Base-by-base conservation (phyloP, 1,140 invertebrate genomes). In the Trigoniulus corallinus region DNA sequence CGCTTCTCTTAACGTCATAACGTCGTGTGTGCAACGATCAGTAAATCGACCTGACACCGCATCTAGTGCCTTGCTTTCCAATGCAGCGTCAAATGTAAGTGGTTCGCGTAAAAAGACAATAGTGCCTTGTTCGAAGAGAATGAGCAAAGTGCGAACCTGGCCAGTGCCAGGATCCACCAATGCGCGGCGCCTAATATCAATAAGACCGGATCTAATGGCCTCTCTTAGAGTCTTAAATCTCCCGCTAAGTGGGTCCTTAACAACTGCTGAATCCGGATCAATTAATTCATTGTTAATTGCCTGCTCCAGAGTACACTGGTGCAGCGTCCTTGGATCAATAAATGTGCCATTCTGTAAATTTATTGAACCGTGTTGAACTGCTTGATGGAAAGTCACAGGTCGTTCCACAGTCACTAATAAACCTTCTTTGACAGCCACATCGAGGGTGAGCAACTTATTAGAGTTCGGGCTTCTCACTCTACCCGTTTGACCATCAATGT, bases 201-300 rank as follows among this genome's bases (percentile, higher is more conserved):
- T 71, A 3, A 80, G 65, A 46, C 77, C 77, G 57, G 81, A 75
- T 51, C 72, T 70, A 20, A 87, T 74, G 25, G 82, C 86, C 61
- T 78, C 68, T 53, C 75, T 69, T 10, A 92, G 66, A 22, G 75
- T 77, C 55, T 81, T 68, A 60, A 84, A 86, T 60, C 76, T 74
- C 54, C 80, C 81, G 50, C 75, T 81, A 53, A 74, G 71, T 13
- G 84, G 79, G 65, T 91, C 80, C 68, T 80, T 82, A 2, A 91
- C 72, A 23, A 85, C 74, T 1, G 82, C 79, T 1, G 75, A 77
- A 52, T 79, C 72, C 0, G 82, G 78, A 66, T 88, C 75, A 29
- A 91, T 74, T 34, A 88, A 73, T 62, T 82, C 78, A 53, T 75
- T 77, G 48, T 74, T 72, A 27, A 88, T 78, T 1, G 84, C 84